phyloP scores from a whole-genome alignment of 1,140 invertebrate species.

The Oryzaephilus surinamensis region DNA sequence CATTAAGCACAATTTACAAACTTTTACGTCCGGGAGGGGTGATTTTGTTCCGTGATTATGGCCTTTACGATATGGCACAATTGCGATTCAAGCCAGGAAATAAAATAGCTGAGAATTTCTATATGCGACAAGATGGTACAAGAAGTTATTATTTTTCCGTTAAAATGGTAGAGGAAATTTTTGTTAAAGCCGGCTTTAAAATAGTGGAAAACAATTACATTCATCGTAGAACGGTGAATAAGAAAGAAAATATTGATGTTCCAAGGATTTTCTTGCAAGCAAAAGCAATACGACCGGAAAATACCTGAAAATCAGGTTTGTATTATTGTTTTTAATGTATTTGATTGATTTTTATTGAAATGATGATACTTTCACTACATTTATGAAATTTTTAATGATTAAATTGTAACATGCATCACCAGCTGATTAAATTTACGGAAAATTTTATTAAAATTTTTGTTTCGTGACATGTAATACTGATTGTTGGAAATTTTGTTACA shows the following conservation, averaged over 20 bases:
- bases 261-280: slow-evolving; percentile 86
- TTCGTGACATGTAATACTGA: too few relatives aligned
- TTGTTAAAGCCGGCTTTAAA: slow-evolving; percentile 57
- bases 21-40: slow-evolving; percentile 71
- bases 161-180: slow-evolving; percentile 54
- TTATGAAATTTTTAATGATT: slow-evolving; percentile 13
- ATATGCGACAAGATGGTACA: slow-evolving; percentile 95
- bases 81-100: slow-evolving; percentile 84
- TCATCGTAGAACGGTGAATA: slow-evolving; percentile 76
- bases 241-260: slow-evolving; percentile 84
- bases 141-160: slow-evolving; percentile 73
- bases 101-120: slow-evolving; percentile 91
- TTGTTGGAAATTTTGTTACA: slow-evolving; percentile 3
- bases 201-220: slow-evolving; percentile 61
- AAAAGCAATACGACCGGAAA: slow-evolving; percentile 65
- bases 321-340: slow-evolving; percentile 5
- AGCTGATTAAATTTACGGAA: slow-evolving; percentile 8
- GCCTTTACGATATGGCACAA: slow-evolving; percentile 96
- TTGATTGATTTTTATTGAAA: slow-evolving; percentile 1
- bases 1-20: slow-evolving; percentile 56
- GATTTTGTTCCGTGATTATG: slow-evolving; percentile 92
- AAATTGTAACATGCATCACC: slow-evolving; percentile 9
- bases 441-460: slow-evolving; percentile 10
- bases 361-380: background rate
- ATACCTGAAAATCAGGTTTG: slow-evolving; percentile 9